phyloP scores from a whole-genome alignment of 2,113 vertebrate genomes.

The Athene cunicularia region DNA sequence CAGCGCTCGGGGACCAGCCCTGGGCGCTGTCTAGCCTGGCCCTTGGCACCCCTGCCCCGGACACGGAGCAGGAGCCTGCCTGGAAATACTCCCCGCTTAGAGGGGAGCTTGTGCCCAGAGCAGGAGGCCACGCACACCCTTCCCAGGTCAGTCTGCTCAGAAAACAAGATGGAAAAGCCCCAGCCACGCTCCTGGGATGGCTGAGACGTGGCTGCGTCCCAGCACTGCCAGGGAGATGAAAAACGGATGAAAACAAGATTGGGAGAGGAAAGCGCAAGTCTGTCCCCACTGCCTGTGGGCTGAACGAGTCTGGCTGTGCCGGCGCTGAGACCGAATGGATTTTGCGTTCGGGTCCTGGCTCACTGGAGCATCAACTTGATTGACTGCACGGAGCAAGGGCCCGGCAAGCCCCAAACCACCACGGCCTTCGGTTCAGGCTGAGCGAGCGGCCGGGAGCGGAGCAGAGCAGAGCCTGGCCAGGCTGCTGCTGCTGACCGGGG shows the following conservation, averaged over 20 bases:
- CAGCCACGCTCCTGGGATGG: not conserved
- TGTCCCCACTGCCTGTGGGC: not conserved
- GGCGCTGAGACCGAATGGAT: not conserved
- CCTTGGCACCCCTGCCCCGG: not conserved
- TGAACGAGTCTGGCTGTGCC: not conserved
- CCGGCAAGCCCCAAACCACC: not conserved
- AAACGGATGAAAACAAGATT: not conserved
- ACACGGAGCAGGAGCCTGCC: not conserved
- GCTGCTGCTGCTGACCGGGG: not conserved
- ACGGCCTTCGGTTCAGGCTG: not conserved
- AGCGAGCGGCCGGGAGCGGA: not conserved
- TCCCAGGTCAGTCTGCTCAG: fast-evolving
- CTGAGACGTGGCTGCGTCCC: fast-evolving
- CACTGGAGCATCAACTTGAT: not conserved
- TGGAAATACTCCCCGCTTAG: not conserved
- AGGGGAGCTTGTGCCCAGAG: not conserved
- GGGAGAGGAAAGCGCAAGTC: not conserved
- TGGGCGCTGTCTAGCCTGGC: fast-evolving
- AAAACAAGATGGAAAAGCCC: fast-evolving
- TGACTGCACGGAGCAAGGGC: not conserved
- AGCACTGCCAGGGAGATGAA: not conserved
- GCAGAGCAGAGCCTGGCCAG: not conserved
- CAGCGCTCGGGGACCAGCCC: not conserved
- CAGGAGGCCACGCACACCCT: not conserved
- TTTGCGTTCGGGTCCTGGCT: conserved; percentile 14